Evolutionary conservation across 1,140 invertebrate genomes (phyloP), one percentile per base, ranked within the genome.

Genomic region (Lepidurus packardi): DNA sequence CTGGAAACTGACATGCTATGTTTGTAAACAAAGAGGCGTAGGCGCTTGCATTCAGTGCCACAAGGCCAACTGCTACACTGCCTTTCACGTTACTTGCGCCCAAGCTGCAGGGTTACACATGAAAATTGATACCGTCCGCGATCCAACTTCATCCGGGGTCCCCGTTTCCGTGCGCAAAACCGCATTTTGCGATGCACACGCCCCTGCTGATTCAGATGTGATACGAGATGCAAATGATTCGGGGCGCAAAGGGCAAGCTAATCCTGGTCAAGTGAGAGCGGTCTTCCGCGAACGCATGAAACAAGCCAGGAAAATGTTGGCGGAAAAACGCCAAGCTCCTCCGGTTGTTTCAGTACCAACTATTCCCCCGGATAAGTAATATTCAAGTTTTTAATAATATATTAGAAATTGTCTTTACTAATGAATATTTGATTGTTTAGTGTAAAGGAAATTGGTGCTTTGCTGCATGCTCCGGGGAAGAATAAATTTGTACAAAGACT

Each of bases 21-120:
- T 99, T 76, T 99, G 98, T 85, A 98, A 98, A 84, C 93, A 97
- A 84, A 90, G 94, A 80, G 92, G 93, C 73, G 91, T 92, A 0
- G 98, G 98, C 0, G 97, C 97, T 1, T 99, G 97, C 83, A 98
- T 99, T 81, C 98, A 99, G 85, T 99, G 98, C 85, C 95, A 98
- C 83, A 94, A 96, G 82, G 92, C 90, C 80, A 98, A 95, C 84
- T 99, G 97, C 85, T 98, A 98, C 83, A 93, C 93, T 78, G 97
- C 97, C 7, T 99, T 99, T 86, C 98, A 99, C 85, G 97, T 99
- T 0, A 99, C 97, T 0, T 99, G 98, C 86, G 97, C 97, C 0
- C 97, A 98, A 45, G 34, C 34, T 75, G 96, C 96, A 75, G 96
- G 97, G 77, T 87, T 95, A 0, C 92, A 85, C 87, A 98, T 99